phyloP scores from a whole-genome alignment of 2,888 invertebrate species.

The Luffia ferchaultella region DNA sequence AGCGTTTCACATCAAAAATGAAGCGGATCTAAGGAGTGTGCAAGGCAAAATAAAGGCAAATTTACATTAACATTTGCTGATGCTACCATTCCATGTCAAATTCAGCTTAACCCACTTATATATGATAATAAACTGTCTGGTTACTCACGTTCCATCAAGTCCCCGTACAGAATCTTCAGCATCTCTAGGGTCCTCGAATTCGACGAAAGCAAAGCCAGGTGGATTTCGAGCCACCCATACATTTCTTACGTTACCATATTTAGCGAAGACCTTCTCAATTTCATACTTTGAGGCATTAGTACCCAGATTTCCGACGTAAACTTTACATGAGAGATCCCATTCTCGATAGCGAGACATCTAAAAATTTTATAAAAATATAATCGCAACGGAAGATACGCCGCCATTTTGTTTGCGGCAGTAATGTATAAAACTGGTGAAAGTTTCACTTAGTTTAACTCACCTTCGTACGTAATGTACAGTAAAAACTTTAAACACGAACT shows the following conservation, averaged over 20 bases:
- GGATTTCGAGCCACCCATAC: conserved; percentile 96
- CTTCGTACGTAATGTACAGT: no score
- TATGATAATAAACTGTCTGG: no score
- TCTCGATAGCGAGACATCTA: conserved; percentile 77
- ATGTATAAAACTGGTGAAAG: no score
- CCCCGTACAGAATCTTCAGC: conserved; percentile 87
- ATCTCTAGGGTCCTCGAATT: conserved; percentile 88
- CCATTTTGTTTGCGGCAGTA: no score
- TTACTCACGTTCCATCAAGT: conserved; percentile 75
- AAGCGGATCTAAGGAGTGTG: conserved; percentile 65
- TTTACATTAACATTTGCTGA: no score
- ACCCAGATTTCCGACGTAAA: conserved; percentile 92
- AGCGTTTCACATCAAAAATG: conserved; percentile 54
- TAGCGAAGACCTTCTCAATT: conserved; percentile 85
- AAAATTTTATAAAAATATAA: no score
- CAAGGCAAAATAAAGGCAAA: no score
- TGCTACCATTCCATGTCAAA: no score
- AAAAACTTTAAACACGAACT: no score
- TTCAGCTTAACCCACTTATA: no score
- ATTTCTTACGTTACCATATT: conserved; percentile 88
- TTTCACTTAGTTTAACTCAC: no score
- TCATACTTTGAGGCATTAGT: conserved; percentile 91
- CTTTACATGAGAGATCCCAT: conserved; percentile 90
- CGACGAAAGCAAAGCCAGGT: conserved; percentile 91
- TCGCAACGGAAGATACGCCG: no score